Evolutionary conservation across 2,113 vertebrate species (phyloP), one percentile per base, ranked within the genome.

Genomic region (Ophthalmotilapia sp.): DNA sequence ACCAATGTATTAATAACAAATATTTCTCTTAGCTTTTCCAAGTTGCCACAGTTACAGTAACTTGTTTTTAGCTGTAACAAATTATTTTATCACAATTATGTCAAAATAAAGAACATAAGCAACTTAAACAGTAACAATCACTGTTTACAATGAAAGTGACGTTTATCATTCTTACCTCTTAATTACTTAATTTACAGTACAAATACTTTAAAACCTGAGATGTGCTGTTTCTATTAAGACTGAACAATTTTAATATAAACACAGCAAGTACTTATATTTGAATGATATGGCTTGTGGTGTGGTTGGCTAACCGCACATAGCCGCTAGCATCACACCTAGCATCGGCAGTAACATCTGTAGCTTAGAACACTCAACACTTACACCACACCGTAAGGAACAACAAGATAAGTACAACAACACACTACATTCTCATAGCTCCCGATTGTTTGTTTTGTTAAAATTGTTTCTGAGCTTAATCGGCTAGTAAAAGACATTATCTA

Each of bases 371-470:
- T 38, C n/a, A 65, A 65, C 33, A 65, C 19, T 8, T 38, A n/a
- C 15, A 65, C 10, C 33, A 38, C 33, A 65, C 10, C 10, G 1
- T 10, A 38, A 65, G 60, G 6, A 65, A n/a, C 60, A 38, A 38
- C 60, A 38, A n/a, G 31, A 17, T 58, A 58, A 56, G 7, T 33
- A 33, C 14, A 60, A 33, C 23, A 19, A 33, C 29, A 60, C 56
- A 60, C 29, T 17, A 60, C 29, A 33, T 19, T 60, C 7, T 60
- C 13, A 60, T 60, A 9, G 26, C 56, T 17, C 8, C 8, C 8
- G 3, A 60, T 60, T 60, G 26, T 2, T 40, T 0, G 0, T 2
- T 29, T 58, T 58, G 33, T 60, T 58, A 9, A 0, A 2, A 60
- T 6, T 17, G 5, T 60, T 60, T 60, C 26, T 58, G 2, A 58